Evolutionary conservation across 2,113 vertebrate species (phyloP).

Genomic region (Solea senegalensis): DNA sequence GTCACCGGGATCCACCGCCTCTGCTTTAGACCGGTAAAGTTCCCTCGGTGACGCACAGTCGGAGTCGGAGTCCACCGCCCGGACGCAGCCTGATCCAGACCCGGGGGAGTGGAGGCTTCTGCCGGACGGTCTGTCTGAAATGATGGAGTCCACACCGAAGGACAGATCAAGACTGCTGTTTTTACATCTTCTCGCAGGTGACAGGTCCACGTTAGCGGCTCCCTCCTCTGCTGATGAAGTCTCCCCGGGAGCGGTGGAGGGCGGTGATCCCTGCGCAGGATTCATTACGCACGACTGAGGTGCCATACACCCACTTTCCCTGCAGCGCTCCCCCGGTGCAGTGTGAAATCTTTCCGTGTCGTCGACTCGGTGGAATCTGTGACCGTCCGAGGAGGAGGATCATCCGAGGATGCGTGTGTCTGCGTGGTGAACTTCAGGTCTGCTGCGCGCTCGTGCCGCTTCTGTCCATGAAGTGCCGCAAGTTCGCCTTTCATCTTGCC

Average conservation of each 20-base stretch:
- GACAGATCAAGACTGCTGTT: conserved; percentile 73
- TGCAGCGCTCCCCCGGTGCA: conserved; percentile 22
- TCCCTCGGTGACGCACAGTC: conserved; percentile 68
- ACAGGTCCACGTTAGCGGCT: conserved; percentile 55
- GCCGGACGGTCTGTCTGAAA: conserved; percentile 71
- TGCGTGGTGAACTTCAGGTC: conserved; percentile 26
- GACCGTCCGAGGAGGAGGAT: conserved; percentile 7
- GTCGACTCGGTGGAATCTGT: conserved; percentile 14
- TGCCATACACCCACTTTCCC: conserved; percentile 81
- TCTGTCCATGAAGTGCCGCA: conserved; percentile 61
- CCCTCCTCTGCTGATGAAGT: conserved; percentile 61
- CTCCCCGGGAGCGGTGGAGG: conserved; percentile 59
- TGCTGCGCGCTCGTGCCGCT: conserved; percentile 57
- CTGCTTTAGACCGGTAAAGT: conserved; percentile 53
- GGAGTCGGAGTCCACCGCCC: conserved; percentile 46
- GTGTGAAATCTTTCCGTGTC: not conserved
- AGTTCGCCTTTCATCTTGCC: conserved; percentile 70
- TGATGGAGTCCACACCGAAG: conserved; percentile 86
- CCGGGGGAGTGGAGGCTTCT: conserved; percentile 55
- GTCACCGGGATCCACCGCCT: conserved; percentile 65
- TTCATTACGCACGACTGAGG: conserved; percentile 83
- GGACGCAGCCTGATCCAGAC: conserved; percentile 39
- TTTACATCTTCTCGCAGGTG: conserved; percentile 70
- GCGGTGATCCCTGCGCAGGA: conserved; percentile 77
- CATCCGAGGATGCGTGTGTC: not conserved